Evolutionary conservation across 2,888 invertebrate genomes (phyloP), one percentile per base, ranked within the genome.

Genomic region (Eupithecia vulgata): DNA sequence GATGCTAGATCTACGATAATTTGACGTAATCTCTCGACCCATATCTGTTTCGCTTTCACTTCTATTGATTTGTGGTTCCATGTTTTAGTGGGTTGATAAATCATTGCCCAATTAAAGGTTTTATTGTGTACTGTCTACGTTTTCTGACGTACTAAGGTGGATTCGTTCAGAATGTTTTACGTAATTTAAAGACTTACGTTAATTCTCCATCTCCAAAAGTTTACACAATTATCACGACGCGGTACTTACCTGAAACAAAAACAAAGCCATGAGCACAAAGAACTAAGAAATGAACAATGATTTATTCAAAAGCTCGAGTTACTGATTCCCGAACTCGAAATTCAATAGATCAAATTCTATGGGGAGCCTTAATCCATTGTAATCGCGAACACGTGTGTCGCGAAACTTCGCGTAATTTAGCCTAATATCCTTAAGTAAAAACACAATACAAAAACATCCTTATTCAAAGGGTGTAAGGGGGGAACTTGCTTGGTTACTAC

Each of bases 201-300:
- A 57, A 21, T 25, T 57, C 25, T 25, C 52, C 52, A 52, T 0
- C 21, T 12, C 25, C 61, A 7, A 34, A 59, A 61, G 15, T 59
- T 21, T 17, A 48, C 30, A 64, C 12, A 65, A 35, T 37, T 21
- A 65, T 59, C n/a, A 30, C 40, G n/a, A 42, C 48, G n/a, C 48
- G 48, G 77, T 82, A 91, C 92, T 91, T 90, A 93, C 93, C 93
- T 93, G 90, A 85, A 92, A 93, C 88, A 90, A 90, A 85, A 87
- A 85, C 81, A 86, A 76, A 75, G 76, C 76, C 76, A 81, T 85
- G 80, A 83, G 80, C 83, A 82, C 67, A 72, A 67, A 81, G 77
- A 73, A 78, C 57, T 48, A 67, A 72, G 75, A 77, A 75, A 78
- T 67, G 45, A 67, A 80, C 80, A 79, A 81, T 79, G 73, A 81